phyloP scores from a whole-genome alignment of 2,797 vertebrate species.

The Pangasius djambal region DNA sequence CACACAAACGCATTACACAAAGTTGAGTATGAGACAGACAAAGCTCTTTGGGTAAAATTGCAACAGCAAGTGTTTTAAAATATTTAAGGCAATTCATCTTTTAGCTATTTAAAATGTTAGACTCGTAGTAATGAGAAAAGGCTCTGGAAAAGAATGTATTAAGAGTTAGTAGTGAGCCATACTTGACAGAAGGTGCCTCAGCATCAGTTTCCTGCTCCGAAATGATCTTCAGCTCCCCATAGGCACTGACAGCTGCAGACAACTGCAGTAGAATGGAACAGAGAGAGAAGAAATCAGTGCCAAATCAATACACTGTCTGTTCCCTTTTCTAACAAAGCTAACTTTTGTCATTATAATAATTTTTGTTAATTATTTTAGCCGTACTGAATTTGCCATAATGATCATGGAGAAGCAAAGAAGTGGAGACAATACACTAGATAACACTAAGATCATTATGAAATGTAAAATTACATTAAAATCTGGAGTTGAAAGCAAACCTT shows the following conservation, averaged over 20 bases:
- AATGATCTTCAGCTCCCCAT: slow-evolving; percentile 78
- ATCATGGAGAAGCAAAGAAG: neutral
- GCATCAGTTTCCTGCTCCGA: slow-evolving; percentile 79
- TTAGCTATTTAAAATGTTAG: neutral
- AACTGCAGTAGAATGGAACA: slow-evolving; percentile 72
- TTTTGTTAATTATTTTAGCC: neutral
- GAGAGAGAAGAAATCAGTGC: slow-evolving; percentile 30
- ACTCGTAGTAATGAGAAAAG: neutral
- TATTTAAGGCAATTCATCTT: neutral
- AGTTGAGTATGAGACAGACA: neutral
- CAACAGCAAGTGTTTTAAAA: neutral
- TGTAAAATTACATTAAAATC: neutral
- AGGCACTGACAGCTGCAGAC: slow-evolving; percentile 78
- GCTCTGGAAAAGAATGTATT: neutral
- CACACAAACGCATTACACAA: neutral
- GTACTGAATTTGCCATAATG: neutral
- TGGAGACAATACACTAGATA: neutral
- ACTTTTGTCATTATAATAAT: neutral
- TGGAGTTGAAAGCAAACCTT: neutral
- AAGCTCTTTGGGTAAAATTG: neutral
- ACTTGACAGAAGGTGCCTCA: slow-evolving; percentile 75
- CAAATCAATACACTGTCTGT: slow-evolving; percentile 9
- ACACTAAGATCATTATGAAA: neutral
- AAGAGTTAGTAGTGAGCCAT: slow-evolving; percentile 61
- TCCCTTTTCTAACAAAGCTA: neutral